Base-by-base conservation (phyloP, 1,140 invertebrate genomes). In the Amyelois transitella region DNA sequence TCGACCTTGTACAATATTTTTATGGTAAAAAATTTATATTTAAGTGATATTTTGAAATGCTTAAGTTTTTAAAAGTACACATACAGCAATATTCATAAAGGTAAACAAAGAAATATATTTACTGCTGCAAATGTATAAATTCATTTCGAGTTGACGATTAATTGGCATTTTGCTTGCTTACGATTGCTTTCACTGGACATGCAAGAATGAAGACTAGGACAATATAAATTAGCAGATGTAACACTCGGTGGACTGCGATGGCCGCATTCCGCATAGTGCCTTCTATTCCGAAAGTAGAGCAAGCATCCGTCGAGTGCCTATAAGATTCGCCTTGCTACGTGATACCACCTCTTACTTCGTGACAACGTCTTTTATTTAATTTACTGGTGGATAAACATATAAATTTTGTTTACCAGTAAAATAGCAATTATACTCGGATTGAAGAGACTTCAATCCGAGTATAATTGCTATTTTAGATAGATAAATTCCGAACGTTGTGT, bases 221-320 rank as follows among this genome's bases (percentile, higher is more conserved):
- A n/a, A 24, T 57, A 64, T 64, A 53, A 22, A 4, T 38, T 51
- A 58, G 44, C 50, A 49, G 57, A 59, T 44, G 59, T 60, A 58
- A 50, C 53, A 62, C 38, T 43, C 32, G 19, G 48, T 55, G 53
- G 60, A 57, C 67, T 69, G 62, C 53, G 62, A 21, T 76, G 74
- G 66, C 77, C 77, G 77, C 80, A 83, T 83, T 83, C 75, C 72
- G 76, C 61, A 38, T 14, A 51, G 49, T 57, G 68, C 64, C 49
- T 63, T 66, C 54, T 61, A 58, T 58, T 58, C 55, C 60, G 56
- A 72, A 83, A 77, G 67, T 81, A 58, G 76, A 76, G 64, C 74
- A 62, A 55, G 64, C 72, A 69, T 82, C 77, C 77, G 74, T 60
- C 72, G 44, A 58, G 48, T 61, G 66, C 57, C 60, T 69, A 66